A percentile compares a stretch with the other conserved stretches of the same genome.
These are phyloP conservation scores for Psococerastis gibbosa DNA, from an alignment of 2,888 invertebrate genomes.

Conservation along the genomic window DNA sequence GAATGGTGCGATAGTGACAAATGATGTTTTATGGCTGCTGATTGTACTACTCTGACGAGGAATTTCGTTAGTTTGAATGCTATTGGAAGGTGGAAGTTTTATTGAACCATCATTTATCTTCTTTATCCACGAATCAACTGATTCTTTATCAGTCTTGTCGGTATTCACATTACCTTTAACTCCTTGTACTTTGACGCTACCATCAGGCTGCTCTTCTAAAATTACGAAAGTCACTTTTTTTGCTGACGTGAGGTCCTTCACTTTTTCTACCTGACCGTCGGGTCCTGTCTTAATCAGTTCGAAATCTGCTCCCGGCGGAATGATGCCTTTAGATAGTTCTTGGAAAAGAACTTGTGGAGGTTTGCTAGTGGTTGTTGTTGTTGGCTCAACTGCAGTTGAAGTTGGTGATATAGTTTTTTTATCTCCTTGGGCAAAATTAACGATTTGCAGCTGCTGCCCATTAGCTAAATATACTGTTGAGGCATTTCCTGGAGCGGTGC, in stretches of 20 bases:
- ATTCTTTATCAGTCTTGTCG: conserved; percentile 41
- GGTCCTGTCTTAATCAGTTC: conserved; percentile 60
- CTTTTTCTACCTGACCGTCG: conserved; percentile 50
- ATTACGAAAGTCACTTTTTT: conserved; percentile 77
- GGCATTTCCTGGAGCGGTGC: conserved; percentile 16
- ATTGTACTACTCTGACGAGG: conserved; percentile 23
- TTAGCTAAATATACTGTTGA: conserved; percentile 20
- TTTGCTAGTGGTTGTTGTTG: conserved; percentile 33
- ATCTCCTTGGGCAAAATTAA: conserved; percentile 7
- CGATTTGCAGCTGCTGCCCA: conserved; percentile 23
- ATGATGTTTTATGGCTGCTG: conserved; percentile 19
- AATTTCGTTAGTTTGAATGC: conserved; percentile 13
- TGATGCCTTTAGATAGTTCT: conserved; percentile 57
- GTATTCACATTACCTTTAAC: conserved; percentile 44
- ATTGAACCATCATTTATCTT: conserved; percentile 66
- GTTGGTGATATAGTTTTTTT: conserved; percentile 22
- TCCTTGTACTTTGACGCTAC: conserved; percentile 68
- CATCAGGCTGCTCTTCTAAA: conserved; percentile 68
- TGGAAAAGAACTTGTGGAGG: conserved; percentile 51
- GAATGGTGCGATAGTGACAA: conserved; percentile 9
- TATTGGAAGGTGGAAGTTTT: conserved; percentile 41
- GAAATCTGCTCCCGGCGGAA: conserved; percentile 61
- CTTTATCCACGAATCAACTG: conserved; percentile 59
- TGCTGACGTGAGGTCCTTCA: conserved; percentile 33
- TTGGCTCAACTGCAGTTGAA: conserved; percentile 22